A percentile compares a stretch with the other conserved stretches of the same genome.
Evolutionary conservation across 2,113 vertebrate species (phyloP).

Genomic region (Podocnemis expansa): DNA sequence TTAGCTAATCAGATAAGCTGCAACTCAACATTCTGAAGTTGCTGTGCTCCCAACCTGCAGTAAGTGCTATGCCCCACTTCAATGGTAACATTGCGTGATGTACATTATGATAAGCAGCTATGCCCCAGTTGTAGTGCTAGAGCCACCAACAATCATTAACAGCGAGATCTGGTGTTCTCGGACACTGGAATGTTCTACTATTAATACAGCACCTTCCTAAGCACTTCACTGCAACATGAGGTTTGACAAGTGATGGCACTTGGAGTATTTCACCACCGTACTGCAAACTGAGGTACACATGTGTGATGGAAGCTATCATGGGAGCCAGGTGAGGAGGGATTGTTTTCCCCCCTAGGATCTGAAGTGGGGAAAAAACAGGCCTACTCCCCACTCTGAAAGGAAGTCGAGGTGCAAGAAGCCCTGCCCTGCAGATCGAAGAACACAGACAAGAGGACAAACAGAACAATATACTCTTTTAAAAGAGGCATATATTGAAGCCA

Average conservation of each 20-base stretch:
- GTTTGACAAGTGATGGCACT: not conserved
- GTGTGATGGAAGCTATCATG: not conserved
- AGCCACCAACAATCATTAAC: not conserved
- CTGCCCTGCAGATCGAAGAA: not conserved
- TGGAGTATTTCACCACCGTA: not conserved
- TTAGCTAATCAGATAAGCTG: not conserved
- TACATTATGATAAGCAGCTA: not conserved
- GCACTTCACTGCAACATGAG: not conserved
- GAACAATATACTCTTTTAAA: not conserved
- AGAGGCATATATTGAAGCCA: not conserved
- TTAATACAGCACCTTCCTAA: not conserved
- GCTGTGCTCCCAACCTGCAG: conserved; percentile 24
- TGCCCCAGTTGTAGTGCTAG: not conserved
- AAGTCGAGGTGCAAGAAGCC: not conserved
- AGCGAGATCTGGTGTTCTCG: not conserved
- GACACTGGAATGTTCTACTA: not conserved
- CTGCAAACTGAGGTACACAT: not conserved
- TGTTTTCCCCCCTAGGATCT: not conserved
- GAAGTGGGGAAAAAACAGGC: not conserved
- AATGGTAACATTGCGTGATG: not conserved
- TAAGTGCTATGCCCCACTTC: not conserved
- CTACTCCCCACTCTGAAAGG: not conserved
- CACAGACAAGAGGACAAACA: not conserved
- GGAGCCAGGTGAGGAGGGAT: not conserved
- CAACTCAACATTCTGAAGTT: not conserved